A percentile compares a stretch with the other conserved stretches of the same genome.
Evolutionary conservation across 2,113 vertebrate genomes (phyloP).

Genomic region (Natator depressus): DNA sequence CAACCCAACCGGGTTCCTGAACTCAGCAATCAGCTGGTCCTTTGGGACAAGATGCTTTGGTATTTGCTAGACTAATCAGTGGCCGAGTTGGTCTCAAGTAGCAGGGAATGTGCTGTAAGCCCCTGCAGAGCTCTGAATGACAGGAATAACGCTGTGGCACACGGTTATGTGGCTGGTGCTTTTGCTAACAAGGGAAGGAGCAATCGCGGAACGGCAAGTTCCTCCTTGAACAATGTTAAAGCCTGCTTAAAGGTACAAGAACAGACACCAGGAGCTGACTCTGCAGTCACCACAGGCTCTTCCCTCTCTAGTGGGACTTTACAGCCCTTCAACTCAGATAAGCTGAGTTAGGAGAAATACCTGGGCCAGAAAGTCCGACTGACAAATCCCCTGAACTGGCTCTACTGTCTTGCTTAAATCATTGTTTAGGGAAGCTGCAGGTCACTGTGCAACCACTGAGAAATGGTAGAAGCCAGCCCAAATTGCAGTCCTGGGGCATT

Average conservation of each 20-base stretch:
- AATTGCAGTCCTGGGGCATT: slow-evolving; percentile 27
- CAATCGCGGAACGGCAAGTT: slow-evolving; percentile 3
- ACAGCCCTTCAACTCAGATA: not conserved
- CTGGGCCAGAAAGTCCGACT: slow-evolving; percentile 15
- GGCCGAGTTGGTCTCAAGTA: not conserved
- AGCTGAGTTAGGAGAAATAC: not conserved
- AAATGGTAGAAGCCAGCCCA: slow-evolving; percentile 11
- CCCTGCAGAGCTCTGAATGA: not conserved
- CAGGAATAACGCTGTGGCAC: not conserved
- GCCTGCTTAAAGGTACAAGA: not conserved
- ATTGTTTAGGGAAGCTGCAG: not conserved
- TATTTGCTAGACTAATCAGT: not conserved
- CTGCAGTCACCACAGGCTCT: not conserved
- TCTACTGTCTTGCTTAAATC: not conserved
- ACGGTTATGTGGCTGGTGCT: not conserved
- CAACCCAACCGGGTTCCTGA: not conserved
- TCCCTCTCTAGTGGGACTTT: not conserved
- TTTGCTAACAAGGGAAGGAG: slow-evolving; percentile 22
- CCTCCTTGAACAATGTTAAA: slow-evolving; percentile 5
- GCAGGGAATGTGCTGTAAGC: not conserved
- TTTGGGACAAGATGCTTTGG: not conserved
- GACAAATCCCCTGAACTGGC: not conserved
- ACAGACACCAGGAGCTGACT: not conserved
- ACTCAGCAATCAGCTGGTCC: not conserved
- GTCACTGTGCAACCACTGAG: slow-evolving; percentile 7